Percentiles rank a stretch among this genome's conserved stretches.
Conservation (phyloP, 2,797 vertebrate genomes). For the Scomberomorus guttatus region DNA sequence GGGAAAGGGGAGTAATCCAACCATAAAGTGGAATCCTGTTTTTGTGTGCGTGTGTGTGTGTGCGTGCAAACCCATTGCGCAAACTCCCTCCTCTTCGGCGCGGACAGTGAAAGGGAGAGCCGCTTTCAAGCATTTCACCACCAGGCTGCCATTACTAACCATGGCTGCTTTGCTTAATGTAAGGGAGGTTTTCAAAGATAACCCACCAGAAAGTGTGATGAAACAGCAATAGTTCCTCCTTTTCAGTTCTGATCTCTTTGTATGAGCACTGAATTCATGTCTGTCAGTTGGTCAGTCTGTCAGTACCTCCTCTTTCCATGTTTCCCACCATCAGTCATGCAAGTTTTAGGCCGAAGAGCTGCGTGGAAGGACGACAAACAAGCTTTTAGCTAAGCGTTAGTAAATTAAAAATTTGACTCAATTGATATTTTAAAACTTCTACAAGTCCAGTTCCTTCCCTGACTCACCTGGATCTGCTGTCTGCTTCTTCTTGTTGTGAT, state of each 20-base stretch:
- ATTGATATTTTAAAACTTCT: not conserved
- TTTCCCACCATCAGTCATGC: slow-evolving; percentile 90
- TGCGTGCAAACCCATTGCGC: slow-evolving; percentile 11
- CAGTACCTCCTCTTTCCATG: slow-evolving; percentile 88
- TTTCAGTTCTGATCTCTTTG: not conserved
- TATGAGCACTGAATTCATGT: not conserved
- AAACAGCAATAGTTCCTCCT: not conserved
- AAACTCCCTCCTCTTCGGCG: slow-evolving; percentile 29
- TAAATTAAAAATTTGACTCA: not conserved
- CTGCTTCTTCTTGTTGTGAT: slow-evolving; percentile 90
- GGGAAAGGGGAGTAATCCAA: slow-evolving; percentile 52
- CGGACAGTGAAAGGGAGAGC: slow-evolving; percentile 5
- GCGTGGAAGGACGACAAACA: slow-evolving; percentile 37
- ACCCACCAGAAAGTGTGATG: not conserved
- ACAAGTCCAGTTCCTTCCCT: not conserved
- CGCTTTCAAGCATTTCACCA: not conserved
- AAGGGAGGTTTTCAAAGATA: slow-evolving; percentile 25
- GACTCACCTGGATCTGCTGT: slow-evolving; percentile 90
- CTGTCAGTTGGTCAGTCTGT: slow-evolving; percentile 24
- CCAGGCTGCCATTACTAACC: not conserved
- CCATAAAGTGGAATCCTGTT: slow-evolving; percentile 64
- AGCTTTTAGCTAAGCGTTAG: not conserved
- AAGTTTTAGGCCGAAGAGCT: slow-evolving; percentile 97
- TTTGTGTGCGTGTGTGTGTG: slow-evolving; percentile 8
- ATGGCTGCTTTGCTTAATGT: slow-evolving; percentile 16